Evolutionary conservation across 2,113 vertebrate species (phyloP).

Genomic region (Lepus europaeus): DNA sequence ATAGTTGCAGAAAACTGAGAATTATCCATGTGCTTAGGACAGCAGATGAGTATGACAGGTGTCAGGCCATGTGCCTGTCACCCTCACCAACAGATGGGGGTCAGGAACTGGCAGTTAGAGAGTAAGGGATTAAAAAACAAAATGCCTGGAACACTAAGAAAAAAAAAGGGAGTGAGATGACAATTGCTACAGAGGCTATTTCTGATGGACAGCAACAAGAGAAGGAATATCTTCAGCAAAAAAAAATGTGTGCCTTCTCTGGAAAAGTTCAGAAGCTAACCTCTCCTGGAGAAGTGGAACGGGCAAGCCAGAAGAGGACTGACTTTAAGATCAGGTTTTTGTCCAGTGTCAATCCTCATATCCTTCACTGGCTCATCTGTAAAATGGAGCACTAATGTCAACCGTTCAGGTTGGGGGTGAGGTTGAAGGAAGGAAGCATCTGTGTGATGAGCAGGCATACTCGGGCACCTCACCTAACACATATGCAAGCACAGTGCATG

Average conservation of each 20-base stretch:
- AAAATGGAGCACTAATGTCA: background rate
- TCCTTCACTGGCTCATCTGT: background rate
- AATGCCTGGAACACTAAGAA: background rate
- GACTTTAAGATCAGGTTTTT: too few species aligned
- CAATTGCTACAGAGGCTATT: background rate
- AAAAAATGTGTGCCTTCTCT: background rate
- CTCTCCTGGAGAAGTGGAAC: background rate
- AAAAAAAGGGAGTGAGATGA: background rate
- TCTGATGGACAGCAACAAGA: background rate
- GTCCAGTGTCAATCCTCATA: background rate
- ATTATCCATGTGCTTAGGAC: background rate
- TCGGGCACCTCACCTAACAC: rapidly evolving
- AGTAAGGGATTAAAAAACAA: background rate
- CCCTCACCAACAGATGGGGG: background rate
- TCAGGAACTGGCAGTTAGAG: too few species aligned
- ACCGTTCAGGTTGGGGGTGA: background rate
- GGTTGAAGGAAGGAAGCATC: background rate
- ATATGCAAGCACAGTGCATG: background rate
- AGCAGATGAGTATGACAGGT: rapidly evolving
- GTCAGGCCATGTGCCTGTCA: too few species aligned
- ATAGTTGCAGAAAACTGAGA: background rate
- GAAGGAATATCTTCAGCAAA: background rate
- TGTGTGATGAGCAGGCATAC: rapidly evolving
- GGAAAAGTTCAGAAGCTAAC: background rate
- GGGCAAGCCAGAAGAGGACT: rapidly evolving